Evolutionary conservation across 2,113 vertebrate species (phyloP).

Genomic region (Hydrochoerus hydrochaeris): DNA sequence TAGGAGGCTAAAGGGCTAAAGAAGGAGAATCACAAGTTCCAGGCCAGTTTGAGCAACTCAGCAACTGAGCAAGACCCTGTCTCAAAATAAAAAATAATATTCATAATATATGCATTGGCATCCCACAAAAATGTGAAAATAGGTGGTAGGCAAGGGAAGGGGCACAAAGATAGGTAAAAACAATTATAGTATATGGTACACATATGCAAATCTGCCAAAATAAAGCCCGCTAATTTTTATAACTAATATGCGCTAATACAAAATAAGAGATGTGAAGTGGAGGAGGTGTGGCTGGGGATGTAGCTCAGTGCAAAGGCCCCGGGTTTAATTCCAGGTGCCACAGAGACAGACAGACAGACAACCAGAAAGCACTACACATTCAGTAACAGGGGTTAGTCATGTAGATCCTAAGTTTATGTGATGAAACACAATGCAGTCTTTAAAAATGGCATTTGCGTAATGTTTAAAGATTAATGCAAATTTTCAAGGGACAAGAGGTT

Average conservation of each 20-base stretch:
- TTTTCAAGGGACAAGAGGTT: not conserved
- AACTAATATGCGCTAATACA: not conserved
- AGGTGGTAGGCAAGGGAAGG: not conserved
- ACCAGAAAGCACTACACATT: not conserved
- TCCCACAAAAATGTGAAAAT: not conserved
- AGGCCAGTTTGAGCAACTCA: not conserved
- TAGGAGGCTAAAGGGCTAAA: not conserved
- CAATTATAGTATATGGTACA: not conserved
- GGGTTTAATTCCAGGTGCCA: not conserved
- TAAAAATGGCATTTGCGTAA: not conserved
- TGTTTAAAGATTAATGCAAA: conserved; percentile 14
- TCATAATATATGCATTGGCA: not conserved
- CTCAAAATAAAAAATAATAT: not conserved
- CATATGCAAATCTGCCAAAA: not conserved
- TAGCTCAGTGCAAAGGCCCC: not conserved
- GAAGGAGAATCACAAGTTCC: not conserved
- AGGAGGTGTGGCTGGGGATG: not conserved
- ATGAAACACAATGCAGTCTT: not conserved
- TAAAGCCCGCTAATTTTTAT: not conserved
- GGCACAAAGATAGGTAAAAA: not conserved
- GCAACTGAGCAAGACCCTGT: not conserved
- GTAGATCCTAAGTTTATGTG: conserved; percentile 15
- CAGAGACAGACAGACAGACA: not conserved
- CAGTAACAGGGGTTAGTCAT: not conserved
- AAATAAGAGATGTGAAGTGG: not conserved